Conservation (phyloP, 2,888 invertebrate species). For the Trichogramma evanescens region DNA sequence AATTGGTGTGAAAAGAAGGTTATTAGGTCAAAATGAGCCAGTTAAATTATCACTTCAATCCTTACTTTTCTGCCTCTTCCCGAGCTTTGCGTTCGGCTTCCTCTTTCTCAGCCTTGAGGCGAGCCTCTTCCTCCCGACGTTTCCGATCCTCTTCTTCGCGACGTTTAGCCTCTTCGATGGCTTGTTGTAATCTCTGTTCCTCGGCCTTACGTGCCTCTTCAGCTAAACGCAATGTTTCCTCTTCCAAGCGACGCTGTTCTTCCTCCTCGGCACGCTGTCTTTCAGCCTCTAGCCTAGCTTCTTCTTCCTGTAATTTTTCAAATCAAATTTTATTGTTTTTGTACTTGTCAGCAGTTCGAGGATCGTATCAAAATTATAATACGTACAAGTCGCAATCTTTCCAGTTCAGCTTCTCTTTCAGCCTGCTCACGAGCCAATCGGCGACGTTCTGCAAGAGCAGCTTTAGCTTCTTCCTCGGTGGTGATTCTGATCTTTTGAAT, state of each 20-base stretch:
- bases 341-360: background rate
- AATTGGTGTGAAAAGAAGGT: background rate
- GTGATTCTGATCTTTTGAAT: slow-evolving; percentile 66
- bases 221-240: slow-evolving; percentile 70
- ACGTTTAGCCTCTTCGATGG: slow-evolving; percentile 63
- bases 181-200: slow-evolving; percentile 73
- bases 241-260: slow-evolving; percentile 71
- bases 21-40: background rate
- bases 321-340: background rate
- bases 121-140: slow-evolving; percentile 60
- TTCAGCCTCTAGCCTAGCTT: slow-evolving; percentile 67
- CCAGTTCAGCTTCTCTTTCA: slow-evolving; percentile 81
- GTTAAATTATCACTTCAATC: background rate
- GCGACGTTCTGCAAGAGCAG: slow-evolving; percentile 83
- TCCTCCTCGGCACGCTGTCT: slow-evolving; percentile 72
- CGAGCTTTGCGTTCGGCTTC: slow-evolving; percentile 73
- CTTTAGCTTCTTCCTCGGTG: slow-evolving; percentile 89
- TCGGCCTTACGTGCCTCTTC: slow-evolving; percentile 75
- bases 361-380: background rate
- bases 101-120: slow-evolving; percentile 61
- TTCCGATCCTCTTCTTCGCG: slow-evolving; percentile 72
- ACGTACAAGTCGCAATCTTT: slow-evolving; percentile 57
- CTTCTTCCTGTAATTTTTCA: slow-evolving; percentile 53
- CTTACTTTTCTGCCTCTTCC: slow-evolving; percentile 71
- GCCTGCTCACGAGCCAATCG: slow-evolving; percentile 84